Evolutionary conservation across 2,797 vertebrate species (phyloP), one percentile per base, ranked within the genome.

Genomic region (Karalla daura): DNA sequence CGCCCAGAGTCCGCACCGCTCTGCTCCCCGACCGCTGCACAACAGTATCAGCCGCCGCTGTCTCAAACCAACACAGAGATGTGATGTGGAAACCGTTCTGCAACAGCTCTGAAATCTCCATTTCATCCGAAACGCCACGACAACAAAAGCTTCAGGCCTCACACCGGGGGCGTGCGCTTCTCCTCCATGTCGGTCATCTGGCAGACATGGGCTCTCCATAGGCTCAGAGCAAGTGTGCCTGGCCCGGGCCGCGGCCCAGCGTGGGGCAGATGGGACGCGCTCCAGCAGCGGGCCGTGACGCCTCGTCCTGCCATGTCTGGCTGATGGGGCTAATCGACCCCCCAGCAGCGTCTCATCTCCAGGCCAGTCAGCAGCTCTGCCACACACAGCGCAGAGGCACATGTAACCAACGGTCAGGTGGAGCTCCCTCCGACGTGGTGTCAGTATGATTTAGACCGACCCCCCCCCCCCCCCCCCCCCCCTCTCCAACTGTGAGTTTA

Each of bases 281-380:
- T 70, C 69, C 74, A 76, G 1, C 58, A 49, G 52, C 63, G 18
- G 40, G 11, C 32, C 45, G 68, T 44, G 60, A 52, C 20, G 41
- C 43, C 50, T 50, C 37, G 71, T 76, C 62, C 70, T 62, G 35
- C 65, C 35, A 3, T 28, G 70, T 63, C 47, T 63, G 15, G 17
- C 53, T 67, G 72, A 80, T 83, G 76, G 59, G 70, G 73, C 43
- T 78, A 68, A 84, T 84, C 79, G 80, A 54, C 74, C 55, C 53
- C 52, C 28, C 30, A 17, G 56, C 60, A 33, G 53, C 18, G 72
- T 62, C 81, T 80, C 60, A 60, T 84, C 33, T 49, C 65, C 18
- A 54, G 54, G 52, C 53, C 7, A 5, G 47, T 52, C 20, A 8
- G 10, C 40, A 46, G 41, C 47, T 60, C 62, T 44, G 27, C 20